phyloP scores from a whole-genome alignment of 2,113 vertebrate genomes.

The Triplophysa rosa region DNA sequence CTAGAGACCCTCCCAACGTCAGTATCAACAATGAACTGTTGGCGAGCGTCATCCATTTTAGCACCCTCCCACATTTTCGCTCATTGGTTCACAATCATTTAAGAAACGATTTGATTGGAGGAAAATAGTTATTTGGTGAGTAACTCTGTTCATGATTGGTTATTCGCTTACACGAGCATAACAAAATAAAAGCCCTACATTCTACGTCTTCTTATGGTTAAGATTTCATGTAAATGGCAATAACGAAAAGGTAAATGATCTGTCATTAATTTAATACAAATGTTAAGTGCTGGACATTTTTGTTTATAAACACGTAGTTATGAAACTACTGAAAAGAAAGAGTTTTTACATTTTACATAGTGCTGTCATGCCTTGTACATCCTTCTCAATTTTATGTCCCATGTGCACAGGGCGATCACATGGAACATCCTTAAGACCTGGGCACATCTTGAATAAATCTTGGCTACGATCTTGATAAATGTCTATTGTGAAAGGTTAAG shows the following conservation, averaged over 20 bases:
- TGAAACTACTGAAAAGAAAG: too few relatives aligned
- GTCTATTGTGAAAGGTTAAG: slow-evolving; percentile 80
- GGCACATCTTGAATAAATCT: slow-evolving; percentile 89
- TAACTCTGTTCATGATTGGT: slow-evolving; percentile 23
- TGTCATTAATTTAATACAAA: too few relatives aligned
- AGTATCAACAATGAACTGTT: neutral
- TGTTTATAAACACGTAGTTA: too few relatives aligned
- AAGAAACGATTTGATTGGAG: slow-evolving; percentile 27
- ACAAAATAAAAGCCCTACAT: neutral
- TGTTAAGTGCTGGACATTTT: too few relatives aligned
- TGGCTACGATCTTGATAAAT: slow-evolving; percentile 93
- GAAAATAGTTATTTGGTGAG: neutral
- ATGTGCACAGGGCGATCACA: slow-evolving; percentile 87
- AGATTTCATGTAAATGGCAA: too few relatives aligned
- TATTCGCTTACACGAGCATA: neutral
- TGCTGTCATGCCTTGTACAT: too few relatives aligned
- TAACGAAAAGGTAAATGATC: too few relatives aligned
- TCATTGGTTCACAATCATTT: slow-evolving; percentile 4
- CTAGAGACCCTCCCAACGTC: neutral
- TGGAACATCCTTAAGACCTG: slow-evolving; percentile 86
- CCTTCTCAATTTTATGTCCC: slow-evolving; percentile 69
- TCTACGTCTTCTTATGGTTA: too few relatives aligned
- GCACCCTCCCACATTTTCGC: slow-evolving; percentile 10
- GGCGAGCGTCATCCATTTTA: neutral
- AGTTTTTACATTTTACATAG: too few relatives aligned